Percentiles rank a stretch among this genome's conserved stretches.
phyloP scores from a whole-genome alignment of 2,797 vertebrate genomes.

The Strix occidentalis region DNA sequence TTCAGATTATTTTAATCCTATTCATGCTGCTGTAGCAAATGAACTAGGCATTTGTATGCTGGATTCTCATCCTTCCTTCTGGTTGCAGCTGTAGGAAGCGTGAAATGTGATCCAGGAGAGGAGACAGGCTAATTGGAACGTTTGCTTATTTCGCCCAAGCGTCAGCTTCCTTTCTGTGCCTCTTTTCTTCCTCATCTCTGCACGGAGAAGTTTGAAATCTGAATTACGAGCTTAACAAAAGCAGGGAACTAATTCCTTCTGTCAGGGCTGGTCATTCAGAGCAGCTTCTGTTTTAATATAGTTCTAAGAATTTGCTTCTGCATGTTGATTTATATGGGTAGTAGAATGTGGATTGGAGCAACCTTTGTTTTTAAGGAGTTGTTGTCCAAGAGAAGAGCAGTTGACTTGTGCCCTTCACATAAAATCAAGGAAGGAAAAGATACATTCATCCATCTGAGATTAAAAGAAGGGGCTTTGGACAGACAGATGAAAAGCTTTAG shows the following conservation, averaged over 20 bases:
- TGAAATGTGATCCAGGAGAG: slow-evolving; percentile 55
- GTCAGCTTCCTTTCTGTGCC: background rate
- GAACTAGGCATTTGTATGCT: slow-evolving; percentile 45
- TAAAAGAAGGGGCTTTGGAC: background rate
- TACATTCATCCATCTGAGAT: background rate
- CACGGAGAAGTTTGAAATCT: background rate
- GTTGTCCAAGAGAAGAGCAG: background rate
- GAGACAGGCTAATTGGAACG: slow-evolving; percentile 26
- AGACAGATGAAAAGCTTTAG: slow-evolving; percentile 36
- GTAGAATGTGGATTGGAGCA: background rate
- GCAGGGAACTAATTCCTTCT: slow-evolving; percentile 15
- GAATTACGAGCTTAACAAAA: slow-evolving; percentile 42
- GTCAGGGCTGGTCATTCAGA: slow-evolving; percentile 29
- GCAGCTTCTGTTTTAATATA: background rate
- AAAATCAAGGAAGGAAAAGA: background rate
- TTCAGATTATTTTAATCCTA: slow-evolving; percentile 58
- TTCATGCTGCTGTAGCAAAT: slow-evolving; percentile 28
- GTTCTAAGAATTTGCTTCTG: background rate
- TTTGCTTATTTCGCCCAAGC: background rate
- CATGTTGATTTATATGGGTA: background rate
- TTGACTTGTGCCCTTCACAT: background rate
- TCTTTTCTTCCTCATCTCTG: slow-evolving; percentile 34
- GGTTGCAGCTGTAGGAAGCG: slow-evolving; percentile 34
- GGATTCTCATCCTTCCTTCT: slow-evolving; percentile 13
- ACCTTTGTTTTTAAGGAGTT: slow-evolving; percentile 1